Percentiles rank a stretch among this genome's conserved stretches.
phyloP scores from a whole-genome alignment of 2,888 invertebrate genomes.

The Drosophila greeni region DNA sequence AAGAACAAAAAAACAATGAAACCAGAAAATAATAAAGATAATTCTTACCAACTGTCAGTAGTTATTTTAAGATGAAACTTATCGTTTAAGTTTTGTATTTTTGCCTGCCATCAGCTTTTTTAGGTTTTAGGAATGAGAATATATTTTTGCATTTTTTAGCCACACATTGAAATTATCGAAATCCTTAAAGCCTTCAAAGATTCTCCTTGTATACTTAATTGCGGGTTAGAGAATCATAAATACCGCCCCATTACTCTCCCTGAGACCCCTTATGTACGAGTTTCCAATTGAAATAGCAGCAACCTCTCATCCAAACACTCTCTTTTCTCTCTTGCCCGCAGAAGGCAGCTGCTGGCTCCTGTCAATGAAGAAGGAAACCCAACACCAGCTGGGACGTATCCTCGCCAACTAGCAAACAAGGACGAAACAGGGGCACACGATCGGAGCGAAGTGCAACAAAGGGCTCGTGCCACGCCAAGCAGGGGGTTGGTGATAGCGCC shows the following conservation, averaged over 20 bases:
- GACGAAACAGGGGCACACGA: conserved; percentile 47
- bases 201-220: neutral
- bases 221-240: neutral
- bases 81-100: too few species aligned
- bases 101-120: neutral
- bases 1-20: too few species aligned
- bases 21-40: neutral
- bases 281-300: conserved; percentile 2
- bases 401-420: conserved; percentile 26
- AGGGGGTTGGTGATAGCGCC: conserved; percentile 52
- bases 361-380: conserved; percentile 20
- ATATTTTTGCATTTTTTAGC: neutral
- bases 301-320: conserved; percentile 41
- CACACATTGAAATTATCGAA: neutral
- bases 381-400: conserved; percentile 29
- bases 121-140: neutral
- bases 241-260: neutral
- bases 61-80: neutral
- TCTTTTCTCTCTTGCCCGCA: conserved; percentile 13
- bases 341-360: conserved; percentile 53
- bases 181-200: too few species aligned
- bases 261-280: neutral
- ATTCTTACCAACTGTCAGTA: neutral
- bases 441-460: conserved; percentile 44
- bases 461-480: conserved; percentile 57